These are phyloP conservation scores for Mormyrus proboscirostris DNA, from an alignment of 2,797 vertebrate genomes.

Conservation along the genomic window DNA sequence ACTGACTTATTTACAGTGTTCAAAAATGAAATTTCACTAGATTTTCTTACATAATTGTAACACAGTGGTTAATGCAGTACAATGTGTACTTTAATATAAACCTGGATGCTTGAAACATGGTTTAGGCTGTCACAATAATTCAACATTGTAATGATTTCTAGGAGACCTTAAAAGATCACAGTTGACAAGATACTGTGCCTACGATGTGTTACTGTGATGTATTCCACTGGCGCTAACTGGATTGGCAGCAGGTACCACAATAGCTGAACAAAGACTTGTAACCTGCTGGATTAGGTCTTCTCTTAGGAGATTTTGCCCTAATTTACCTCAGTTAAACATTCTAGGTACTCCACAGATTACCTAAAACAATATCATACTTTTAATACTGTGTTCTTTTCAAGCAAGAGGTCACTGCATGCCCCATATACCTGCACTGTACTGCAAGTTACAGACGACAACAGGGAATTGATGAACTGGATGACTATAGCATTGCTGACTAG, in stretches of 20 bases:
- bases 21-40: neutral
- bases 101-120: neutral
- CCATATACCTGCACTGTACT: conserved; percentile 33
- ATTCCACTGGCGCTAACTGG: neutral
- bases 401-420: conserved; percentile 25
- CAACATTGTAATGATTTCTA: conserved; percentile 5
- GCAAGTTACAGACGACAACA: neutral
- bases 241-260: neutral
- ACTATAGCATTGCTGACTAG: conserved; percentile 45
- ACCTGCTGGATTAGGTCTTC: neutral
- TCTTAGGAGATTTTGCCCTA: neutral
- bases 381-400: neutral
- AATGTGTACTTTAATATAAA: neutral
- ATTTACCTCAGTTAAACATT: neutral
- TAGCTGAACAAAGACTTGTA: neutral
- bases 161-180: neutral
- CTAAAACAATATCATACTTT: neutral
- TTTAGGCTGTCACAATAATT: conserved; percentile 8
- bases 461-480: conserved; percentile 42
- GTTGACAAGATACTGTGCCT: neutral
- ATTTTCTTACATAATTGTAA: neutral
- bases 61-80: neutral
- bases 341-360: neutral
- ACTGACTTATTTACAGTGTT: neutral
- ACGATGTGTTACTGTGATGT: neutral